A percentile compares a stretch with the other conserved stretches of the same genome.
phyloP scores from a whole-genome alignment of 2,888 invertebrate species.

The Magallana nippona region DNA sequence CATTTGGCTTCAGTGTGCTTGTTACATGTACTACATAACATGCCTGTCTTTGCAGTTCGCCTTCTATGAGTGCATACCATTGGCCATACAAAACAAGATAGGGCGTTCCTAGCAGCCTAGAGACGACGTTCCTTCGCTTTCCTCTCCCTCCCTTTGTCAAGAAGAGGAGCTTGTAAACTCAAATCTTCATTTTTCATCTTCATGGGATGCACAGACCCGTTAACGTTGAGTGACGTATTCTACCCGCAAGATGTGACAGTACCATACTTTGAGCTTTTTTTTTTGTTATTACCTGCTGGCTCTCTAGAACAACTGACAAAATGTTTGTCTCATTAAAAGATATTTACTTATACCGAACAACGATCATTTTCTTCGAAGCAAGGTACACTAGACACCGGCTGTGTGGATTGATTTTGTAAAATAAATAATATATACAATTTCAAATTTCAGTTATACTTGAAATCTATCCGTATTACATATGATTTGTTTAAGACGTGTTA shows the following conservation, averaged over 20 bases:
- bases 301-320: constrained; percentile 2
- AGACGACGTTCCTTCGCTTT: background rate
- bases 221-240: background rate
- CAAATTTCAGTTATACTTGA: background rate
- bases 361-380: background rate
- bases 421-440: background rate
- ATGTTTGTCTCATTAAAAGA: constrained; percentile 21
- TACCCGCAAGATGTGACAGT: background rate
- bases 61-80: constrained; percentile 45
- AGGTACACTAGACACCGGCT: background rate
- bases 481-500: too few relatives aligned
- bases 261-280: background rate
- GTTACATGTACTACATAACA: too few relatives aligned
- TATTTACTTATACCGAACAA: constrained; percentile 3
- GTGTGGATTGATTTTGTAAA: background rate
- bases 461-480: too few relatives aligned
- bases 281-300: background rate
- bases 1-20: too few relatives aligned
- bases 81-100: constrained; percentile 36
- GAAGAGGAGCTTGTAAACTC: background rate
- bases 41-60: constrained; percentile 40
- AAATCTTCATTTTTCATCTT: constrained; percentile 12
- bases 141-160: constrained; percentile 27
- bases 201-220: constrained; percentile 1
- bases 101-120: background rate